Base-by-base conservation (phyloP, 2,113 vertebrate species). In the Oreochromis spilurus region DNA sequence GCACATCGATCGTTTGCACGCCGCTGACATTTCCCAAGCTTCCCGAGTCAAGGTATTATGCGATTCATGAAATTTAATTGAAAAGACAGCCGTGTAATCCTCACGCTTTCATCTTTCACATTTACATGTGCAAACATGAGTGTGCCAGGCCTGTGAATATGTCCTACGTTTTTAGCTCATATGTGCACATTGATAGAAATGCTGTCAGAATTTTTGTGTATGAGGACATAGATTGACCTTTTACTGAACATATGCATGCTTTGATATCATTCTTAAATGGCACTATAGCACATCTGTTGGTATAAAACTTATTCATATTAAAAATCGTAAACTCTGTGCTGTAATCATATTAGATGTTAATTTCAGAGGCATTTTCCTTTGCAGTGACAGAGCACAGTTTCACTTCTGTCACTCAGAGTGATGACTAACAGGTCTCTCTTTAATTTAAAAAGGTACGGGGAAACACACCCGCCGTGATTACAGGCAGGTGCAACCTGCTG, bases 21-120 rank as follows among this genome's bases (percentile, higher is more conserved):
- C 50, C 6, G 21, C 3, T 82, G 88, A 88, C 81, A 83, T 88
- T 89, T 89, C 52, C 48, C 8, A 1, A 12, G 83, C 83, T 67
- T 86, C 60, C 83, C 36, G 84, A 81, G 53, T 86, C 19, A 13
- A 34, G 81, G 79, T 55, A 83, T 83, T 77, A 70, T 16, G 40
- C 5, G 48, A 75, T 55, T 86, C 17, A 13, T 53, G 60, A 55
- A 65, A 86, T 83, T 3, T 83, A 90, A 91, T 91, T 88, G 89
- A 81, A 87, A 75, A 87, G 87, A 92, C 91, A 89, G 84, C 36
- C 75, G 8, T 86, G 81, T 90, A 92, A 94, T 91, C 83, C 88
- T 65, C 53, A 3, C 3, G 2, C 77, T 82, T 86, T 89, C 81
- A 91, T 90, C 81, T 67, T 10, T 6, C 31, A 62, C 58, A 86